Conservation (phyloP, 2,888 invertebrate species). For the Gortyna flavago region DNA sequence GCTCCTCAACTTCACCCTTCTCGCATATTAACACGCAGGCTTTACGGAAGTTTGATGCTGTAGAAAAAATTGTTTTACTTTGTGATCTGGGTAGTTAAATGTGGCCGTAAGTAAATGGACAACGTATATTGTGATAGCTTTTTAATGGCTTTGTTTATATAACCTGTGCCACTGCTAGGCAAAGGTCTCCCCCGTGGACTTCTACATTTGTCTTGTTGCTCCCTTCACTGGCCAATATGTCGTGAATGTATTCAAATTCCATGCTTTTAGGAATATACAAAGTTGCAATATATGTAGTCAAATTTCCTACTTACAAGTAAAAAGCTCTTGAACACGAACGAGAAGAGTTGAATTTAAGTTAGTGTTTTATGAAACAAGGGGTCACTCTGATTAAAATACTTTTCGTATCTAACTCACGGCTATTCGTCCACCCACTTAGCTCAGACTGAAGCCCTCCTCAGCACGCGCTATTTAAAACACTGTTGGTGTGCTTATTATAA, state of each 20-base stretch:
- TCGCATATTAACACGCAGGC: constrained; percentile 88
- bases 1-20: constrained; percentile 90
- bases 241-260: background rate
- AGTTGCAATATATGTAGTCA: background rate
- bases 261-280: background rate
- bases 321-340: background rate
- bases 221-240: background rate
- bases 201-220: background rate
- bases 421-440: background rate
- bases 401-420: background rate
- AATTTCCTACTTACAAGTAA: background rate
- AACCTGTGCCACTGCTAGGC: no score
- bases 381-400: no score
- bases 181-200: background rate
- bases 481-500: no score
- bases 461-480: background rate
- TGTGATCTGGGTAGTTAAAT: background rate
- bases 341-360: background rate
- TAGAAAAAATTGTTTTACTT: constrained; percentile 24
- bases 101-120: background rate
- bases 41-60: constrained; percentile 83
- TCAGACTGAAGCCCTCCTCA: no score
- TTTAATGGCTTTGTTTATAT: background rate
- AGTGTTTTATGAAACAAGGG: background rate
- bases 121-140: background rate